phyloP scores from a whole-genome alignment of 2,888 invertebrate genomes.

The Brachycybe producta region DNA sequence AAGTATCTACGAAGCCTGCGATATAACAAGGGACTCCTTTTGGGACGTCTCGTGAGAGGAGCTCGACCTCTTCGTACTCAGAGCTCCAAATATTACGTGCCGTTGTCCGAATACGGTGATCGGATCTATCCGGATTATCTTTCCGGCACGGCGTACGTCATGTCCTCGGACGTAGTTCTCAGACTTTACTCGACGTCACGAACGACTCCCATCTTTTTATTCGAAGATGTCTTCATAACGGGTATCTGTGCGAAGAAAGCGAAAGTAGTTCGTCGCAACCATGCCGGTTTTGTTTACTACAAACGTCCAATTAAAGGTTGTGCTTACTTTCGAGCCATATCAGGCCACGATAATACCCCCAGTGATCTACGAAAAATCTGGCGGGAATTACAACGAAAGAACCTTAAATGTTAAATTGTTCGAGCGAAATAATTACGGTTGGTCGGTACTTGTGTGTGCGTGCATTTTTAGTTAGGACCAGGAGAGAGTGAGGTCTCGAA shows the following conservation, averaged over 20 bases:
- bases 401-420: conserved; percentile 13
- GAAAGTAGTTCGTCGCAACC: conserved; percentile 46
- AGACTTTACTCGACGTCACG: conserved; percentile 6
- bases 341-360: conserved; percentile 19
- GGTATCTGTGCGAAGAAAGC: conserved; percentile 43
- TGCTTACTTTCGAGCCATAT: conserved; percentile 18
- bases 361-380: conserved; percentile 19
- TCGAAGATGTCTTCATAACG: conserved; percentile 21
- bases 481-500: too few relatives aligned
- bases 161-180: conserved; percentile 21
- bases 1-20: conserved; percentile 17
- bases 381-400: conserved; percentile 16
- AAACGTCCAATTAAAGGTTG: conserved; percentile 41
- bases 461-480: too few relatives aligned
- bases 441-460: too few relatives aligned
- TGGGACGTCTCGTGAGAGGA: conserved; percentile 24
- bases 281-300: conserved; percentile 49
- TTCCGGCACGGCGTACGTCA: conserved; percentile 25
- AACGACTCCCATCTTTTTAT: conserved; percentile 16
- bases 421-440: too few relatives aligned
- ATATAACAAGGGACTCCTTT: conserved; percentile 16
- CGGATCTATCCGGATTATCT: conserved; percentile 24
- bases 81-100: conserved; percentile 25
- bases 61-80: conserved; percentile 22
- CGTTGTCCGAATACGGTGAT: conserved; percentile 21